Base-by-base conservation (phyloP, 2,797 vertebrate species). In the Nyctibius grandis region DNA sequence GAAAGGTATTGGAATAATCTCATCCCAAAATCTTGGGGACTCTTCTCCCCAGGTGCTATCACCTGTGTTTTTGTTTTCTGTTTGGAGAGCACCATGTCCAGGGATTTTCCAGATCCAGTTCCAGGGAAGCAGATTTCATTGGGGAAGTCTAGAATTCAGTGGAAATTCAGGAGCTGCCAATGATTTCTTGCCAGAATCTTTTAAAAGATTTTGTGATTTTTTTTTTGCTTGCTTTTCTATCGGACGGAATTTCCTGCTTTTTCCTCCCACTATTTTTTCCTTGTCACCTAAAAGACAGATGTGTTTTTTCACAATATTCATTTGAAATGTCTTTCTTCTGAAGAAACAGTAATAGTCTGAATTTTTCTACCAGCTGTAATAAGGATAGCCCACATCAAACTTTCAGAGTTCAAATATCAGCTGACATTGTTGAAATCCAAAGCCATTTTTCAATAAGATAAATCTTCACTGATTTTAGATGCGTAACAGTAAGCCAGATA, bases 121-220 rank as follows among this genome's bases (percentile, higher is more conserved):
- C 88, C 93, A 96, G 70, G 54, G 67, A 92, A 74, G 51, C 12
- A 85, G 74, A 87, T 84, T 94, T 92, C 0, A 1, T 45, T 3
- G 11, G 77, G 40, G 20, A 94, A 91, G 44, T 56, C 78, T 82
- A 85, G 50, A 95, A 88, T 90, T 89, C 78, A 70, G n/a, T 61
- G 72, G 88, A 89, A 81, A 92, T 94, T 91, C 75, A 85, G 72
- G 53, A 91, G 45, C 48, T 94, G 89, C 60, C 92, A 94, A 50
- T 14, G n/a, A 74, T 67, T 92, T 77, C 53, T 79, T 77, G 84
- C 84, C 84, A 95, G 78, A 89, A 91, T 64, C 29, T 79, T 89
- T 38, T 45, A 63, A 85, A 72, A 86, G 34, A 73, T 88, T 89
- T 80, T 50, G 18, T 51, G 17, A 38, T 40, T 38, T 45, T 42